phyloP scores from a whole-genome alignment of 2,113 vertebrate genomes.

The Archocentrus centrarchus region DNA sequence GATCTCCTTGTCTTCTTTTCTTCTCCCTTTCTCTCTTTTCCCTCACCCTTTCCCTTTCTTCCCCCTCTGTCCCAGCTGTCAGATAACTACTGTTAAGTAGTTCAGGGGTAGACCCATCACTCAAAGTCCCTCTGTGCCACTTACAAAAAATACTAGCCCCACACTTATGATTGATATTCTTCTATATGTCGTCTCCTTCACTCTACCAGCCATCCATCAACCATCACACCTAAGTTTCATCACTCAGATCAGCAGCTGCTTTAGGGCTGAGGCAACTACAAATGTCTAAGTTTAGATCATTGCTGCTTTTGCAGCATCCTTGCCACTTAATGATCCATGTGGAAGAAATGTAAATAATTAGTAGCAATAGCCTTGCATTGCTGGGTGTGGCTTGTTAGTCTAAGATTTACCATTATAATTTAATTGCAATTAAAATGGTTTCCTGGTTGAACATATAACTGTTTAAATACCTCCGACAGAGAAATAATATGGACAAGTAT shows the following conservation, averaged over 20 bases:
- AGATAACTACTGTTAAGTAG: conserved; percentile 41
- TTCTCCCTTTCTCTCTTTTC: not conserved
- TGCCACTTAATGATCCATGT: not conserved
- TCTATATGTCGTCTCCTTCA: conserved; percentile 11
- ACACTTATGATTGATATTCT: conserved; percentile 52
- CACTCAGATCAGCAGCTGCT: conserved; percentile 15
- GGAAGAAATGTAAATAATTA: not conserved
- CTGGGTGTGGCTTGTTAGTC: not conserved
- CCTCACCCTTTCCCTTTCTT: not conserved
- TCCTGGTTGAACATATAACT: not conserved
- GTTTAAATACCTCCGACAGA: not conserved
- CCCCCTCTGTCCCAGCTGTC: not conserved
- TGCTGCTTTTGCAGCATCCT: not conserved
- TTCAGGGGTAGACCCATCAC: conserved; percentile 39
- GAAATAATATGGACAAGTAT: not conserved
- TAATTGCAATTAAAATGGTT: not conserved
- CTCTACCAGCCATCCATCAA: conserved; percentile 45
- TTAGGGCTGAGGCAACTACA: not conserved
- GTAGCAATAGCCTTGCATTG: not conserved
- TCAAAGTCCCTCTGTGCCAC: conserved; percentile 25
- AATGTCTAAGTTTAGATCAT: not conserved
- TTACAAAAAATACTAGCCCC: conserved; percentile 19
- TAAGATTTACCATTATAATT: not conserved
- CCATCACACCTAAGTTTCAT: conserved; percentile 31
- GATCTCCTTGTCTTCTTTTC: not conserved